Evolutionary conservation across 2,797 vertebrate species (phyloP).

Genomic region (Cynopterus sphinx): DNA sequence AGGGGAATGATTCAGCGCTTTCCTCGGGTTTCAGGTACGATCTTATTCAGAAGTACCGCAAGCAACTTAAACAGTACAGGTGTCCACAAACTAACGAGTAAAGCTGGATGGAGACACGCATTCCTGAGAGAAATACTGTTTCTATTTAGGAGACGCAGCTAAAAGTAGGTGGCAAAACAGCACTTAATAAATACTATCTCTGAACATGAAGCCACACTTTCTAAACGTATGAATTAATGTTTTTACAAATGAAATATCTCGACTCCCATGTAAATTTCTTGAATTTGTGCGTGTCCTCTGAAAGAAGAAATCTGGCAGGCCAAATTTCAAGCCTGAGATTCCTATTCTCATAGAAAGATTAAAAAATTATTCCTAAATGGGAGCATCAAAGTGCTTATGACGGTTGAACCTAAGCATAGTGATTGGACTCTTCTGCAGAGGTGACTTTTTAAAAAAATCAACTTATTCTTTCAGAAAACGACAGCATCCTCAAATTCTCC

Average conservation of each 20-base stretch:
- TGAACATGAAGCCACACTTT: background rate
- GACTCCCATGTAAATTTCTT: background rate
- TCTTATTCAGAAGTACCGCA: conserved; percentile 24
- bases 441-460: background rate
- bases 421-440: background rate
- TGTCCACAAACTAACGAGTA: background rate
- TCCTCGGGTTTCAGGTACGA: conserved; percentile 4
- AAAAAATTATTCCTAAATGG: conserved; percentile 29
- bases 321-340: conserved; percentile 19
- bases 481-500: background rate
- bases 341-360: background rate
- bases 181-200: background rate
- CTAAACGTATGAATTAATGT: background rate
- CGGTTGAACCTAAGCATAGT: background rate
- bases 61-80: conserved; percentile 9
- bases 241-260: conserved; percentile 19
- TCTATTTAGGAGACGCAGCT: conserved; percentile 26
- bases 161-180: background rate
- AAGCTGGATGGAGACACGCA: background rate
- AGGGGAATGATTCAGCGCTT: background rate
- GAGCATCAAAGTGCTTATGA: background rate
- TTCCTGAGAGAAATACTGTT: background rate
- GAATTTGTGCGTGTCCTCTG: background rate
- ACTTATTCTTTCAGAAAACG: background rate
- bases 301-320: background rate